Percentiles rank a stretch among this genome's conserved stretches.
phyloP scores from a whole-genome alignment of 2,888 invertebrate genomes.

The Psylliodes chrysocephalus region DNA sequence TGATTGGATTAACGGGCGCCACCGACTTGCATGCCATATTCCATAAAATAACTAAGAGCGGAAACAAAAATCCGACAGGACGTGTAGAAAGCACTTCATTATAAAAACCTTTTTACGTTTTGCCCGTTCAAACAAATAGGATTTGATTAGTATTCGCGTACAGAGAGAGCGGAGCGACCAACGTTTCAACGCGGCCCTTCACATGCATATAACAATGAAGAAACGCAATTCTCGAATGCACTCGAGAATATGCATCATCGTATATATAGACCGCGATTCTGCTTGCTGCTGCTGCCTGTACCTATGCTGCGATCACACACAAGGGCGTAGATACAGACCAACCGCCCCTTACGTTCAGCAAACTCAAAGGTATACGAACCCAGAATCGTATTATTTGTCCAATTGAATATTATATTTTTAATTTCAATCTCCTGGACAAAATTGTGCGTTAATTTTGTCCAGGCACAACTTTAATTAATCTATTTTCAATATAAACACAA shows the following conservation, averaged over 20 bases:
- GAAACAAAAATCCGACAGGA: conserved; percentile 58
- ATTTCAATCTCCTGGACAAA: too few relatives aligned
- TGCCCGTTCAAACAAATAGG: conserved; percentile 61
- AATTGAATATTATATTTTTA: too few relatives aligned
- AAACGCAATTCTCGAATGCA: conserved; percentile 57
- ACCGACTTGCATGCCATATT: conserved; percentile 56
- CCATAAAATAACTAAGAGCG: conserved; percentile 57
- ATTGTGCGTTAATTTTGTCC: too few relatives aligned
- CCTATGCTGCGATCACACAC: background rate
- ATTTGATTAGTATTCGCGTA: conserved; percentile 60
- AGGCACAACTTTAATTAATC: too few relatives aligned
- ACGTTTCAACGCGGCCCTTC: conserved; percentile 49
- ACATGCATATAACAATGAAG: conserved; percentile 56
- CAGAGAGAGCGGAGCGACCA: conserved; percentile 35
- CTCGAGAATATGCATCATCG: conserved; percentile 52
- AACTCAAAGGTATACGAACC: too few relatives aligned
- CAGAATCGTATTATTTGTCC: too few relatives aligned
- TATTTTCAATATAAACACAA: too few relatives aligned
- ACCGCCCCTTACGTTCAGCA: too few relatives aligned
- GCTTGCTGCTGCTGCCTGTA: background rate
- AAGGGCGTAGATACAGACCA: background rate
- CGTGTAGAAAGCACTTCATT: conserved; percentile 61
- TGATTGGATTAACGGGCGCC: conserved; percentile 56
- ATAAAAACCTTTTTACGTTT: conserved; percentile 61
- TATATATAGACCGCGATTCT: conserved; percentile 15